phyloP scores from a whole-genome alignment of 2,113 vertebrate species.

The Solea solea region DNA sequence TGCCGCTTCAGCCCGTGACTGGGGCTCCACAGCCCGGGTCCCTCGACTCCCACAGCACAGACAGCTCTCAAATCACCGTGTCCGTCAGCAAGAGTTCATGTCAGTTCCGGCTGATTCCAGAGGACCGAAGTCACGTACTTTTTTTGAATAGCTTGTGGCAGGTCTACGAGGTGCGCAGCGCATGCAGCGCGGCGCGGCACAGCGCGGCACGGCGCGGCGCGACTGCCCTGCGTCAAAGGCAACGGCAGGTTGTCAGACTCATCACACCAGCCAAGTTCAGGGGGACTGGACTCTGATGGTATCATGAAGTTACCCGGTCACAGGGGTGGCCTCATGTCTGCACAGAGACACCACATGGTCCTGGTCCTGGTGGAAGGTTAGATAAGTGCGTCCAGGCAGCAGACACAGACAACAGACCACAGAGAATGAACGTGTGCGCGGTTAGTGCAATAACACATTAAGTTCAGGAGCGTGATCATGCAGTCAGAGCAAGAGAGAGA shows the following conservation, averaged over 20 bases:
- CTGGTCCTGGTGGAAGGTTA: not conserved
- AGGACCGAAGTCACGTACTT: slow-evolving; percentile 6
- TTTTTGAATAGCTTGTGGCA: not conserved
- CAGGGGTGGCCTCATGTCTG: not conserved
- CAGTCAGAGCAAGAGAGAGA: not conserved
- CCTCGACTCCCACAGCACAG: not conserved
- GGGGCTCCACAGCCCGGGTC: not conserved
- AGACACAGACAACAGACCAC: too few species aligned
- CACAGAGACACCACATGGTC: not conserved
- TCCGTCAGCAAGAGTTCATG: not conserved
- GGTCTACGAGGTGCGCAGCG: slow-evolving; percentile 2
- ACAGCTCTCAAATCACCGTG: slow-evolving; percentile 8
- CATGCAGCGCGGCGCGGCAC: not conserved
- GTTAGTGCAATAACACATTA: slow-evolving; percentile 9
- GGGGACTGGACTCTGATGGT: not conserved
- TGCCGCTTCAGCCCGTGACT: not conserved
- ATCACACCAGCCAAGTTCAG: slow-evolving; percentile 7
- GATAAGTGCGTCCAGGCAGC: not conserved
- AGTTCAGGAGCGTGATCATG: slow-evolving; percentile 23
- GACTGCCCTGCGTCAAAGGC: slow-evolving; percentile 24
- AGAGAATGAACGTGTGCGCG: not conserved
- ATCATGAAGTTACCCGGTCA: not conserved
- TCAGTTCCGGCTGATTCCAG: not conserved
- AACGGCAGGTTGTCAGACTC: slow-evolving; percentile 6
- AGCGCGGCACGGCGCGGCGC: too few species aligned